Evolutionary conservation across 2,888 invertebrate genomes (phyloP), one percentile per base, ranked within the genome.

Genomic region (Arrhopalites spinosus): DNA sequence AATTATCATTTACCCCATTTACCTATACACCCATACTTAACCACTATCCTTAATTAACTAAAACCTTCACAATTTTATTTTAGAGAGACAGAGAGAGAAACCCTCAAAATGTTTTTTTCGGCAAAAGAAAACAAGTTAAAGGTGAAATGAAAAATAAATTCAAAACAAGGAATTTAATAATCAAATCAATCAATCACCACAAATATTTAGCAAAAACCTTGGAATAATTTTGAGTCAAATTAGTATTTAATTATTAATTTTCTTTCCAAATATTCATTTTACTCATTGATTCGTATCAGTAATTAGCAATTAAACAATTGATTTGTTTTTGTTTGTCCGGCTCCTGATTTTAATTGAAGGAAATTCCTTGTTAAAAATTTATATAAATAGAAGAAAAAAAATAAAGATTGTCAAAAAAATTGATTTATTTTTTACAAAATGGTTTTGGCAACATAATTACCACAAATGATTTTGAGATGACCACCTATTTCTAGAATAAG

Each of bases 381-480:
- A n/a, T n/a, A n/a, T n/a, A 5, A 53, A 70, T 11, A 56, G 27
- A 20, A 23, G 8, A 30, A 61, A 27, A 63, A 45, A 72, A 47
- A 45, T 20, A 61, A 20, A 72, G 72, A 72, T 72, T 63, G 72
- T 72, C 72, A 47, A 63, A 70, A n/a, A n/a, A n/a, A n/a, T n/a
- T n/a, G n/a, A n/a, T n/a, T 36, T 11, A 47, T 69, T 72, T 56
- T 72, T 61, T 72, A 72, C 72, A 72, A 72, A 7, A 72, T 43
- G 59, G 20, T 63, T 71, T 72, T 72, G 72, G 72, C 72, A 72
- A 72, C 72, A 63, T 72, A 72, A 72, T 72, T 71, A 71, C 71
- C 71, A 71, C 61, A 71, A 59, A 71, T n/a, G n/a, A n/a, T n/a
- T n/a, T 69, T 50, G 69, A 29, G 69, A 53, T 69, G 69, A 71